A percentile compares a stretch with the other conserved stretches of the same genome.
phyloP scores from a whole-genome alignment of 2,113 vertebrate species.

The Ageneiosus marmoratus region DNA sequence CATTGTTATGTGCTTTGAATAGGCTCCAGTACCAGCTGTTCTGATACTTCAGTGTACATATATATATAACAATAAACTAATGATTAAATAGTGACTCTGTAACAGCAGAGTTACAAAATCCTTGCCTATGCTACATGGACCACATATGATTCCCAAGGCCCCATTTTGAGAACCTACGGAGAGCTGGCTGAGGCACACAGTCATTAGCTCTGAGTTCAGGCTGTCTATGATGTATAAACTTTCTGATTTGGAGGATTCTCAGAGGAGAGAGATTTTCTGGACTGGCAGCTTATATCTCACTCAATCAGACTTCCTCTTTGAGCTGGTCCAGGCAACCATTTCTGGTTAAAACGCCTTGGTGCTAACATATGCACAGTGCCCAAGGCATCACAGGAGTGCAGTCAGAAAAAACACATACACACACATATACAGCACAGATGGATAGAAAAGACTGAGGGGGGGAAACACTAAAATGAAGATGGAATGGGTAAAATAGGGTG shows the following conservation, averaged over 20 bases:
- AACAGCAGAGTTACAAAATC: neutral
- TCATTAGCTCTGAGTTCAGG: constrained; percentile 23
- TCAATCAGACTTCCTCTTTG: constrained; percentile 24
- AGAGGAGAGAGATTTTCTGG: constrained; percentile 23
- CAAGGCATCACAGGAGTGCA: neutral
- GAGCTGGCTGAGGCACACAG: neutral
- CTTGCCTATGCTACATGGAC: neutral
- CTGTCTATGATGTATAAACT: neutral
- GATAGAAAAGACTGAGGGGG: neutral
- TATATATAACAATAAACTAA: no score
- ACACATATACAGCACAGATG: neutral
- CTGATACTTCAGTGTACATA: no score
- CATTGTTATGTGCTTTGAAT: no score
- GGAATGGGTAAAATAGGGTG: neutral
- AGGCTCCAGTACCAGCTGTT: no score
- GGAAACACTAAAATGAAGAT: neutral
- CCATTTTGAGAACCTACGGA: neutral
- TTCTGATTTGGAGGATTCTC: constrained; percentile 34
- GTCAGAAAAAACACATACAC: neutral
- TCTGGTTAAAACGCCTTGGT: neutral
- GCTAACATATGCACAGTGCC: constrained; percentile 23
- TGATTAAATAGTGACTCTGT: neutral
- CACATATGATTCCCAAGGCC: neutral
- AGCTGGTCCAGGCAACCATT: neutral
- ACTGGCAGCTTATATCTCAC: constrained; percentile 19